phyloP scores from a whole-genome alignment of 2,113 vertebrate genomes.

The Ailurus styani region DNA sequence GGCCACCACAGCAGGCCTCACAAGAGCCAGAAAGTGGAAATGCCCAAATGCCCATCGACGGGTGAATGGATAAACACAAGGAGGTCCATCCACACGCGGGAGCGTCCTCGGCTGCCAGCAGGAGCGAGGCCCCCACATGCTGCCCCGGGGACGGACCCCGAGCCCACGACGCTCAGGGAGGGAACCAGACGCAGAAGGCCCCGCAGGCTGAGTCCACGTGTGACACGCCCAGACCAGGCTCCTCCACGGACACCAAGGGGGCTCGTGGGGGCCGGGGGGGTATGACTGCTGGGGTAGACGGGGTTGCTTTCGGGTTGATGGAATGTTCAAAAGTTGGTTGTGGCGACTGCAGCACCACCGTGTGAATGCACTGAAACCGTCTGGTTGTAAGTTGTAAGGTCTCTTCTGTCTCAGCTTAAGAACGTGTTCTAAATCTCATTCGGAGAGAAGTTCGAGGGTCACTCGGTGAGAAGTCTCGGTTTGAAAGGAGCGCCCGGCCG shows the following conservation, averaged over 20 bases:
- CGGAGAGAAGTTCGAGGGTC: not conserved
- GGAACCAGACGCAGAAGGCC: not conserved
- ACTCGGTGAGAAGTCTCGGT: not conserved
- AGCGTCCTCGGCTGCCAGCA: not conserved
- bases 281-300: not conserved
- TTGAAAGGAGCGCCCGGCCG: not conserved
- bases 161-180: not conserved
- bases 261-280: not conserved
- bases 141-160: not conserved
- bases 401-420: too few relatives aligned
- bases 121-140: fast-evolving
- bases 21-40: not conserved
- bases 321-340: not conserved
- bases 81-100: fast-evolving
- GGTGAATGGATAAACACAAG: fast-evolving
- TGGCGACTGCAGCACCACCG: not conserved
- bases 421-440: too few relatives aligned
- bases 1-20: not conserved
- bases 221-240: not conserved
- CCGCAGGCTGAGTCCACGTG: not conserved
- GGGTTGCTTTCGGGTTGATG: not conserved
- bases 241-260: fast-evolving
- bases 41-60: not conserved
- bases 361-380: not conserved
- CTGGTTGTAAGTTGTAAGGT: too few relatives aligned